phyloP scores from a whole-genome alignment of 2,888 invertebrate species.

The Agapetus fuscipes region DNA sequence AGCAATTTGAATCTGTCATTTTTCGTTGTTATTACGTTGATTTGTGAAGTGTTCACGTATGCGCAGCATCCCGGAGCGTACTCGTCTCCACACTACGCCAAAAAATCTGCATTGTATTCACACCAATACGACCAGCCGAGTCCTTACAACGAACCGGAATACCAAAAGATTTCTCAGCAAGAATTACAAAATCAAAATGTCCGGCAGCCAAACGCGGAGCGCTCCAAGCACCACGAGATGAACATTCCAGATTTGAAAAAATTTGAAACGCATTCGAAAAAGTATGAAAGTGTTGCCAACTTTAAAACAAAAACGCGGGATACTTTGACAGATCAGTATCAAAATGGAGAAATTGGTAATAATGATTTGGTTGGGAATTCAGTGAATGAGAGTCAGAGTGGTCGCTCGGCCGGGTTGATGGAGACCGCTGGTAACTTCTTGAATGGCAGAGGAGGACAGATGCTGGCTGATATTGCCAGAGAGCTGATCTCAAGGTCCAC shows the following conservation, averaged over 20 bases:
- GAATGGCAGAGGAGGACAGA: conserved; percentile 40
- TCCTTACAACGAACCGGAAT: conserved; percentile 12
- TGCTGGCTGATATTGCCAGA: conserved; percentile 51
- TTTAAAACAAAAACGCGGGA: background rate
- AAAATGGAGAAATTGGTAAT: conserved; percentile 1
- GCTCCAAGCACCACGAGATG: conserved; percentile 19
- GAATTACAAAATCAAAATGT: conserved; percentile 2
- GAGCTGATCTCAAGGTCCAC: conserved; percentile 60
- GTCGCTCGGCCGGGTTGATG: conserved; percentile 31
- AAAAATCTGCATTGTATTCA: conserved; percentile 27
- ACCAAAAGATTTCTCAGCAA: conserved; percentile 13
- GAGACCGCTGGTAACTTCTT: conserved; percentile 37
- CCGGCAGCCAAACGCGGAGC: conserved; percentile 2
- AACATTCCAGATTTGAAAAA: conserved; percentile 5
- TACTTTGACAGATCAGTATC: background rate
- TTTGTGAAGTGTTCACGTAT: conserved; percentile 6
- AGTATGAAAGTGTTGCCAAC: too few species aligned
- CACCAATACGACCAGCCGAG: conserved; percentile 13
- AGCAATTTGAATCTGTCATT: background rate
- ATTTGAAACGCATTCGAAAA: background rate
- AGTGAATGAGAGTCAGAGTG: conserved; percentile 15
- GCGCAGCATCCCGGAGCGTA: conserved; percentile 38
- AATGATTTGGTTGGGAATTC: conserved; percentile 5
- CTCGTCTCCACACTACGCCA: conserved; percentile 44
- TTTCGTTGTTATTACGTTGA: background rate